Conservation (phyloP, 2,113 vertebrate genomes). For the Electrona antarctica region DNA sequence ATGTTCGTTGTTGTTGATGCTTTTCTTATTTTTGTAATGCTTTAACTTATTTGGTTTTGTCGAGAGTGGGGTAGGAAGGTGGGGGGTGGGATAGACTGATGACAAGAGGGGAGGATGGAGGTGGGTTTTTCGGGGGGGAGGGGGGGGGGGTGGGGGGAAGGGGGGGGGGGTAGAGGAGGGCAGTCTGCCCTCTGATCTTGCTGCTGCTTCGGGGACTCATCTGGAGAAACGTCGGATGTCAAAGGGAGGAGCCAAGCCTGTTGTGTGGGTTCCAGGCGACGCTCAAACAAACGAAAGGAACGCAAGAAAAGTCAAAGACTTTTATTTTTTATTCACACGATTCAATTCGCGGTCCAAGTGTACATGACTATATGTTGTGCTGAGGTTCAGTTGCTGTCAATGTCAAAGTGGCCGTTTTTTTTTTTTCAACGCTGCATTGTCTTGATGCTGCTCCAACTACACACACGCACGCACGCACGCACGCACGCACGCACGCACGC, state of each 20-base stretch:
- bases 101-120: slow-evolving; percentile 20
- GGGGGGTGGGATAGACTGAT: slow-evolving; percentile 24
- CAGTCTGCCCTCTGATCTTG: slow-evolving; percentile 54
- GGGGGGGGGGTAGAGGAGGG: slow-evolving; percentile 40
- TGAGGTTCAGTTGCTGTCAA: slow-evolving; percentile 44
- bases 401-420: slow-evolving; percentile 24
- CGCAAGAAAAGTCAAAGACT: slow-evolving; percentile 21
- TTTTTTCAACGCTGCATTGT: slow-evolving; percentile 35
- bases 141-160: slow-evolving; percentile 28
- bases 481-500: slow-evolving; percentile 1
- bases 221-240: slow-evolving; percentile 57
- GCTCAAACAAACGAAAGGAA: slow-evolving; percentile 22
- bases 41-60: slow-evolving; percentile 81
- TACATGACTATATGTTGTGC: slow-evolving; percentile 45
- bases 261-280: slow-evolving; percentile 14
- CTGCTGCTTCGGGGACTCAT: slow-evolving; percentile 72
- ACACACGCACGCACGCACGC: background rate
- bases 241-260: slow-evolving; percentile 49
- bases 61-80: slow-evolving; percentile 46
- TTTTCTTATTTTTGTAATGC: slow-evolving; percentile 74
- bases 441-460: slow-evolving; percentile 69
- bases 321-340: slow-evolving; percentile 20
- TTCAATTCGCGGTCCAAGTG: slow-evolving; percentile 47
- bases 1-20: slow-evolving; percentile 54
- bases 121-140: slow-evolving; percentile 24